phyloP scores from a whole-genome alignment of 2,113 vertebrate genomes.

The Pantherophis guttatus region DNA sequence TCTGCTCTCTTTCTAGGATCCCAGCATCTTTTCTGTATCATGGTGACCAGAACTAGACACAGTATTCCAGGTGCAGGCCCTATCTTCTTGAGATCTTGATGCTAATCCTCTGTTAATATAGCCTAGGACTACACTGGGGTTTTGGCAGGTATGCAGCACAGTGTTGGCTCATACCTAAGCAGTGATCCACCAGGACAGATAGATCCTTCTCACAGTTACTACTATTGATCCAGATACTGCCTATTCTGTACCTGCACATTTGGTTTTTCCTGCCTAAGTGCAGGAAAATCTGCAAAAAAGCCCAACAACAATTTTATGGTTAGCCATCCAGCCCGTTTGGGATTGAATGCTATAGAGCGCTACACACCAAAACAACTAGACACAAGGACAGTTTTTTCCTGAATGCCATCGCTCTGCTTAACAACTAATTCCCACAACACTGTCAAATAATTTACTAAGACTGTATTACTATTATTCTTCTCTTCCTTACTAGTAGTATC shows the following conservation, averaged over 20 bases:
- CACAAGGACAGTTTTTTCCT: too few relatives aligned
- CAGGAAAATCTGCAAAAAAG: slow-evolving; percentile 42
- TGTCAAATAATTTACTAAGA: too few relatives aligned
- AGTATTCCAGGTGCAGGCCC: background rate
- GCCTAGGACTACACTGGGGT: background rate
- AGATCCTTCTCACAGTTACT: background rate
- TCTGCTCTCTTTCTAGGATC: background rate
- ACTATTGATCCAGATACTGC: background rate
- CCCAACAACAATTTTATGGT: too few relatives aligned
- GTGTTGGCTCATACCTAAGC: background rate
- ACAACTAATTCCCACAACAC: too few relatives aligned
- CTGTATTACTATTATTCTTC: too few relatives aligned
- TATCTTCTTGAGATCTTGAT: too few relatives aligned
- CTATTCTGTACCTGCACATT: background rate
- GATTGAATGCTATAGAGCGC: background rate
- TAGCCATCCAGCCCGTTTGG: slow-evolving; percentile 24
- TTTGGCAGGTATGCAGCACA: background rate
- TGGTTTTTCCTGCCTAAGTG: background rate
- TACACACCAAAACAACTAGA: too few relatives aligned
- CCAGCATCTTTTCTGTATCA: background rate
- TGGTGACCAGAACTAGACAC: background rate
- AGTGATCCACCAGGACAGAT: background rate
- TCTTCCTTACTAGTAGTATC: too few relatives aligned
- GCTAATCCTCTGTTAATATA: background rate
- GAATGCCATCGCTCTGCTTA: too few relatives aligned